These are phyloP conservation scores for Scomber scombrus DNA, from an alignment of 2,113 vertebrate species.

Conservation along the genomic window DNA sequence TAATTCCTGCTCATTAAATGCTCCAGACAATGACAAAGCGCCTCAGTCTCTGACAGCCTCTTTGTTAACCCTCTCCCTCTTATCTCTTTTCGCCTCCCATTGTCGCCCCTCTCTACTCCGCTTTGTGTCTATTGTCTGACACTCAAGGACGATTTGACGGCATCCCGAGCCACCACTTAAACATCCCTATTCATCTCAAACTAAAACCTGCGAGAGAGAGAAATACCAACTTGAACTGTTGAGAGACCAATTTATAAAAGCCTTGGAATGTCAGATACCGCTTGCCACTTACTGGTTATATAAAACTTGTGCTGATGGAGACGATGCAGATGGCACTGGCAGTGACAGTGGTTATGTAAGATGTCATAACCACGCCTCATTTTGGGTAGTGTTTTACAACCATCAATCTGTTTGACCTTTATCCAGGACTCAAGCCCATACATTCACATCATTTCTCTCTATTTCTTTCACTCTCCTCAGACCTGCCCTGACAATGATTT, in stretches of 20 bases:
- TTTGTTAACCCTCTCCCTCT: conserved; percentile 79
- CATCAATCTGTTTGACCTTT: conserved; percentile 76
- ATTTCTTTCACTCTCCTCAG: conserved; percentile 52
- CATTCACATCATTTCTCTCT: conserved; percentile 43
- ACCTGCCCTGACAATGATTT: conserved; percentile 61
- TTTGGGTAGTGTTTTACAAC: conserved; percentile 39
- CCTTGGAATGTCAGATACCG: conserved; percentile 71
- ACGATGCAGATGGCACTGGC: conserved; percentile 59
- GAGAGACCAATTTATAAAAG: conserved; percentile 71
- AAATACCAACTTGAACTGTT: conserved; percentile 54
- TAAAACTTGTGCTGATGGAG: conserved; percentile 64
- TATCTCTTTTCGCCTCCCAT: conserved; percentile 75
- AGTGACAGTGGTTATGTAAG: conserved; percentile 68
- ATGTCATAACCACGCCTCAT: conserved; percentile 74
- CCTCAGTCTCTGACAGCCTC: conserved; percentile 71
- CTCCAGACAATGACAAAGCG: conserved; percentile 82
- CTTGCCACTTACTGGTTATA: conserved; percentile 67
- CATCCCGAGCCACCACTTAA: conserved; percentile 78
- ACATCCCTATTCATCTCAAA: conserved; percentile 75
- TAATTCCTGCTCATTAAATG: conserved; percentile 84
- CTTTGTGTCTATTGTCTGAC: conserved; percentile 77
- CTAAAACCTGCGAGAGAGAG: conserved; percentile 59
- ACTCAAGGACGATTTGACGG: conserved; percentile 79
- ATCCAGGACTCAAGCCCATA: conserved; percentile 42
- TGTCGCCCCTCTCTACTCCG: conserved; percentile 59